Base-by-base conservation (phyloP, 2,888 invertebrate genomes). In the Lithophane leautieri region DNA sequence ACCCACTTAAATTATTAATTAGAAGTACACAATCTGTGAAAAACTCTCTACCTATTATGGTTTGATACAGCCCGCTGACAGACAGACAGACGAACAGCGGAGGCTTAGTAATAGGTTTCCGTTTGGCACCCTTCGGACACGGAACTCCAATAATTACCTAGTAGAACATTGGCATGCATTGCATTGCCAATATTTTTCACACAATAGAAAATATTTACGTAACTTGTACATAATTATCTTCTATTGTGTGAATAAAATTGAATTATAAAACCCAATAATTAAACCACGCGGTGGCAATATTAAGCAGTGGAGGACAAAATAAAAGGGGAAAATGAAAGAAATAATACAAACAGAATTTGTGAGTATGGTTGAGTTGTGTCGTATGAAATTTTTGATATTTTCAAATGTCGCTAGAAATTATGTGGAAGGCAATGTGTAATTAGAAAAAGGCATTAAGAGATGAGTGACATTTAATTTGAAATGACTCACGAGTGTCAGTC, bases 241-340 rank as follows among this genome's bases (percentile, higher is more conserved):
- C 34, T 58, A 28, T 65, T 63, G 14, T 62, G 40, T 66, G 25
- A 47, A 61, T 50, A 61, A 56, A 77, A 63, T 82, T 77, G 56
- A 82, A 82, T 82, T 68, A 71, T 73, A 79, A 76, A 82, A 76
- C n/a, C 54, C 34, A 70, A 79, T 84, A 76, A 81, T 81, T 76
- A 75, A 78, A 52, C 70, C 73, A 76, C 73, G 52, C 42, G 40
- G 70, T 61, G 25, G 60, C 66, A 69, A 69, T 80, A 78, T 83
- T 80, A 81, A 83, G 73, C 79, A 73, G 52, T 68, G 61, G 61
- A 34, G 73, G 60, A 67, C 61, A 25, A 78, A 83, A 78, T 81
- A 75, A 78, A 78, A 72, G 58, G 56, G 65, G 62, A n/a, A 79
- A 73, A 76, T 50, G 61, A 75, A 76, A 44, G 61, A 62, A 75